Evolutionary conservation across 2,113 vertebrate species (phyloP), one percentile per base, ranked within the genome.

Genomic region (Pelecanus crispus): DNA sequence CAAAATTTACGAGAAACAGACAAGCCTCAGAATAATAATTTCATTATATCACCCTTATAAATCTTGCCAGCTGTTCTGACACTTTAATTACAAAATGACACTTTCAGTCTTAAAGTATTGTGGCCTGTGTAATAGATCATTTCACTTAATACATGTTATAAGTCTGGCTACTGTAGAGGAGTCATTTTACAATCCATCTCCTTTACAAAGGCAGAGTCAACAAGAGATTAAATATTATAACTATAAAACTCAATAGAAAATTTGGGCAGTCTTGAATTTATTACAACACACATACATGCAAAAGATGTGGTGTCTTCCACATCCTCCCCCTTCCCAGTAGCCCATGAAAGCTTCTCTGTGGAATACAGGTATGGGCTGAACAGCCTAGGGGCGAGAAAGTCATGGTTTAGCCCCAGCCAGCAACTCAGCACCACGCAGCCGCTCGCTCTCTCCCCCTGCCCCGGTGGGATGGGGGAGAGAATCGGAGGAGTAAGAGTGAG

Each of bases 51-150:
- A 88, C 36, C 40, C 32, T 88, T 94, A 78, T 93, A 94, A 96
- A 95, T 95, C 91, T 93, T 94, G 45, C 53, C 73, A 85, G 79
- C n/a, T 85, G 6, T 90, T 87, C 78, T 26, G 29, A 88, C 86
- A 94, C 47, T 94, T 96, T 91, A 95, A 96, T 96, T 97, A 90
- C 50, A 67, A 90, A 92, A 32, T 91, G 95, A 88, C 87, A 71
- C 36, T 92, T 97, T 34, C 81, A 88, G 49, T 87, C 84, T 47
- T 73, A 73, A 82, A 68, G 34, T 73, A 72, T 50, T 61, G 52
- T 9, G 19, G 19, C n/a, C 77, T 50, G 9, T 79, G 34, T 75
- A 72, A 94, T 86, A 91, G 40, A 95, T 95, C 36, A 93, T 91
- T 95, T 92, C 66, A 47, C 29, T 80, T 81, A 55, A 92, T 50